Evolutionary conservation across 2,797 vertebrate species (phyloP).

Genomic region (Sebastes aleutianus): DNA sequence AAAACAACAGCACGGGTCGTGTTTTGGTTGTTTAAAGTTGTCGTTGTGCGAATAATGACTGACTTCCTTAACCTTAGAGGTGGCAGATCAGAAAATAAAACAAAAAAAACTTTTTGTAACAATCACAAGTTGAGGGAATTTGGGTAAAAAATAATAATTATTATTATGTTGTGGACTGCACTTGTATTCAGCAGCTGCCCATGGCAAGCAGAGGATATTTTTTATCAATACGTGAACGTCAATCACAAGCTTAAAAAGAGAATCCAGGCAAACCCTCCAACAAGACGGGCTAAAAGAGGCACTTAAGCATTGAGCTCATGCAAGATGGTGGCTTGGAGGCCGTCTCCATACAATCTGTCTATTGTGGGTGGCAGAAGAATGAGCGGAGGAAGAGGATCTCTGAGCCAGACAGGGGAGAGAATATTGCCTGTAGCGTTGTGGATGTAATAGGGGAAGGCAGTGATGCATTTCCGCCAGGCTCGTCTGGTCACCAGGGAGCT

Average conservation of each 20-base stretch:
- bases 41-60: neutral
- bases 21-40: neutral
- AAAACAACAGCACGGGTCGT: neutral
- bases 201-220: neutral
- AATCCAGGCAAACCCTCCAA: neutral
- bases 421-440: conserved; percentile 63
- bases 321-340: neutral
- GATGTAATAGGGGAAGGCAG: conserved; percentile 77
- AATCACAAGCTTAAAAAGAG: conserved; percentile 5
- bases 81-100: neutral
- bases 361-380: conserved; percentile 44
- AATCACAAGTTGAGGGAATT: neutral
- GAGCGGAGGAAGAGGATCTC: conserved; percentile 39
- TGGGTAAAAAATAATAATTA: neutral
- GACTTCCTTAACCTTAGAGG: neutral
- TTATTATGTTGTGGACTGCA: neutral
- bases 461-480: conserved; percentile 66
- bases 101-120: neutral
- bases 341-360: conserved; percentile 12
- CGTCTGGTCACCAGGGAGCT: conserved; percentile 62
- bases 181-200: neutral
- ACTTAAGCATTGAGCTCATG: neutral
- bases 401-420: conserved; percentile 50
- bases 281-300: neutral
- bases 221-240: neutral